Base-by-base conservation (phyloP, 2,113 vertebrate species). In the Azemiops feae region DNA sequence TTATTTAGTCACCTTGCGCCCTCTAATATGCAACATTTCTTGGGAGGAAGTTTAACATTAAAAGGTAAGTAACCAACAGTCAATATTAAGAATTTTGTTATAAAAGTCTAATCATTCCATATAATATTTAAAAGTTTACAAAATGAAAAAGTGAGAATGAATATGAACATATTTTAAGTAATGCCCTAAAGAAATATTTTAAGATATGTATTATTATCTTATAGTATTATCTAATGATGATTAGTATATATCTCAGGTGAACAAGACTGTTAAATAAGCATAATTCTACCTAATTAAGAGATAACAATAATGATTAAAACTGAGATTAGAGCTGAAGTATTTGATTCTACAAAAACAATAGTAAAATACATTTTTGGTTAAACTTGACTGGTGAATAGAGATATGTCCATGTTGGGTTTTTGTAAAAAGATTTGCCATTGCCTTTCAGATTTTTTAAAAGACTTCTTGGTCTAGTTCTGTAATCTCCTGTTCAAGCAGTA, bases 81-180 rank as follows among this genome's bases (percentile, higher is more conserved):
- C 53, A 89, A 27, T 11, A 88, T 0, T 43, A 85, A 87, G 23
- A 87, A 43, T 18, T n/a, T 22, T 55, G 34, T 11, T 69, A 5
- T 8, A 43, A 27, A 69, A 87, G 27, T 10, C n/a, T 39, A 9
- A 91, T 30, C 20, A 45, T 53, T 8, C 23, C 57, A 54, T 30
- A 89, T 89, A 64, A 53, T 2, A 60, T 55, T 39, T 3, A 23
- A 45, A 93, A 88, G 74, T 88, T 87, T 55, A 87, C 52, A 96
- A 93, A 96, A 96, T 96, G 94, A 96, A 96, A 95, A 95, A 96
- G 97, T 93, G 89, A 95, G 96, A 96, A 96, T 94, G 96, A 96
- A 94, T 95, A 95, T 95, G 91, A 9, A 94, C 92, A 96, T 95
- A 95, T 93, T 96, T 89, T 95, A 95, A 94, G 93, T 94, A 95